Conservation (phyloP, 2,113 vertebrate genomes). For the Paralichthys olivaceus region DNA sequence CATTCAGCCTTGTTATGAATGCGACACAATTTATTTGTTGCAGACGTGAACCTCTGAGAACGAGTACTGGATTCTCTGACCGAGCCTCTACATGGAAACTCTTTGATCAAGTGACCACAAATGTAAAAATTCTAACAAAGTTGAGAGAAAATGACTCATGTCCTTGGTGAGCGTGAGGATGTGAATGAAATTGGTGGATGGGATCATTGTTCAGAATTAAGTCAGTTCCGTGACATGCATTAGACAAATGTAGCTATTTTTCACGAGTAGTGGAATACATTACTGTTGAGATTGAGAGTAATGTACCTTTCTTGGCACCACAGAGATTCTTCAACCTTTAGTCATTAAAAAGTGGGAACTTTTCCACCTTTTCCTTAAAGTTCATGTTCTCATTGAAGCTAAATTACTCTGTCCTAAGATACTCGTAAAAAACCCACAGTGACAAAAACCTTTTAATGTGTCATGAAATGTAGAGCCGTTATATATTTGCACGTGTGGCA, state of each 20-base stretch:
- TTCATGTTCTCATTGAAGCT: conserved; percentile 77
- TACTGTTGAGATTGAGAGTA: conserved; percentile 75
- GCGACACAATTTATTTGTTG: conserved; percentile 45
- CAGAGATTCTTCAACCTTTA: conserved; percentile 76
- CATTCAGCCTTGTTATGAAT: conserved; percentile 47
- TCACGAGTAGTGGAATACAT: conserved; percentile 73
- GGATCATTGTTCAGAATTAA: conserved; percentile 76
- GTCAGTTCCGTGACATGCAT: conserved; percentile 71
- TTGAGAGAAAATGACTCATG: conserved; percentile 64
- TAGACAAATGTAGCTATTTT: conserved; percentile 80
- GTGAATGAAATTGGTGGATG: conserved; percentile 67
- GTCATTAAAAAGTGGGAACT: conserved; percentile 78
- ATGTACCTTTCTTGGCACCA: conserved; percentile 78
- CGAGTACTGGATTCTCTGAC: conserved; percentile 13
- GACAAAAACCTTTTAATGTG: conserved; percentile 87
- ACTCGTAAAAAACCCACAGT: conserved; percentile 87
- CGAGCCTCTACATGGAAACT: conserved; percentile 13
- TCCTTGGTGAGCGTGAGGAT: conserved; percentile 69
- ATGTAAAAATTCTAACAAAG: conserved; percentile 33
- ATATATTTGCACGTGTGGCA: conserved; percentile 60
- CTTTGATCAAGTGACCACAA: conserved; percentile 13
- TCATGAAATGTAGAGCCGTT: conserved; percentile 82
- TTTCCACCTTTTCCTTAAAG: conserved; percentile 78
- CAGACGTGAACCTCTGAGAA: background rate
- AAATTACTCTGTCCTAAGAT: conserved; percentile 83